Base-by-base conservation (phyloP, 2,888 invertebrate species). In the Oithona nana region DNA sequence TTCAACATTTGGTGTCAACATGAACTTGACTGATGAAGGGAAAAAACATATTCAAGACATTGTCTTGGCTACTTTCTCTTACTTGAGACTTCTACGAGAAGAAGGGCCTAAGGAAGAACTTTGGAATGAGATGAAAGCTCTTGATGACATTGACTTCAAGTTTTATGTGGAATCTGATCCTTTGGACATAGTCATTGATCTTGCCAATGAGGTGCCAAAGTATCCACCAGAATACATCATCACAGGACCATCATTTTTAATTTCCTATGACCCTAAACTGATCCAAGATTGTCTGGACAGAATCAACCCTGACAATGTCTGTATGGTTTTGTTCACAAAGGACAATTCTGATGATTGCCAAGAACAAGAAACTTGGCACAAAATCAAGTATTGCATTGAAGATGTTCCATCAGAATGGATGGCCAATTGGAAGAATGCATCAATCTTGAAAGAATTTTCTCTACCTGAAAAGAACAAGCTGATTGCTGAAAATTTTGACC, bases 361-460 rank as follows among this genome's bases (percentile, higher is more conserved):
- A 68, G 75, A 80, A 67, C 75, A 76, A 20, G 89, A 90, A 72
- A 79, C 81, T 64, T 92, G 89, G 89, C 90, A 88, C 73, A 81
- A 83, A 57, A 88, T 88, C 0, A 81, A 83, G 66, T 92, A 87
- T 71, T 77, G 78, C 31, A 78, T 78, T 61, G 73, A 75, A 71
- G 80, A 81, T 78, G 73, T 62, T n/a, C 54, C 62, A n/a, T 4
- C n/a, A 3, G 62, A 29, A 4, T 48, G 56, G 54, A 39, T 39
- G 11, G 16, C 39, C 3, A 28, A n/a, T 29, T 61, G 61, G 61
- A 61, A 61, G 30, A 22, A n/a, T 28, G 16, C 26, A 13, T 13
- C 59, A 28, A 77, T 80, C 0, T 75, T 79, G 58, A 66, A 75
- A 0, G 79, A 80, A 30, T 82, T 87, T 69, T 77, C 78, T 66